Conservation (phyloP, 2,113 vertebrate species). For the Grantiella picta region DNA sequence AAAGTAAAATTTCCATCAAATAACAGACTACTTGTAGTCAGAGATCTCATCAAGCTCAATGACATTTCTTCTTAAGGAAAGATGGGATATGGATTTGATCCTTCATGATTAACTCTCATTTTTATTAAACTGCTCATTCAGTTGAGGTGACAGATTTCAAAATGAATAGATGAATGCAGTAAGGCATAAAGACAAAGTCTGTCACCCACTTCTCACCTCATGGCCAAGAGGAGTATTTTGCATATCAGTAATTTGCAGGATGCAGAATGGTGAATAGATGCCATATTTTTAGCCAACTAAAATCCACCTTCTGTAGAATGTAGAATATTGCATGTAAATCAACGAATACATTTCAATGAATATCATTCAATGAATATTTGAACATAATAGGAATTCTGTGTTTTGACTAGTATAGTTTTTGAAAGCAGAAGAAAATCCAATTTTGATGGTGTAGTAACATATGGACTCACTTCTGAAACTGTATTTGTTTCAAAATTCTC, state of each 20-base stretch:
- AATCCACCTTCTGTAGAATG: neutral
- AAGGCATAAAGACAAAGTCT: neutral
- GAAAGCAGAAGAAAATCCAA: neutral
- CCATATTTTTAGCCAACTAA: neutral
- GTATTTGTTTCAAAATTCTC: constrained; percentile 45
- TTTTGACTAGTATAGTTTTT: neutral
- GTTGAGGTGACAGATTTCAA: constrained; percentile 19
- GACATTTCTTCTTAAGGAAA: constrained; percentile 4
- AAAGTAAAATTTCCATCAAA: neutral
- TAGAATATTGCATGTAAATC: neutral
- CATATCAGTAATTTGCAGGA: neutral
- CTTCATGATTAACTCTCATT: neutral
- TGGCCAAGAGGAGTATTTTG: neutral
- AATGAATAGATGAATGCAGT: neutral
- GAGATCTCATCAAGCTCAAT: constrained; percentile 9
- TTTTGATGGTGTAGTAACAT: constrained; percentile 9
- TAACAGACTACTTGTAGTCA: neutral
- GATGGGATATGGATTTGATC: neutral
- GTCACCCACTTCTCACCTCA: constrained; percentile 19
- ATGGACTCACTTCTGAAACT: constrained; percentile 1
- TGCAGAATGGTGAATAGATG: neutral
- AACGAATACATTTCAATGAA: neutral
- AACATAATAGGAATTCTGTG: neutral
- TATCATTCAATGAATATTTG: neutral
- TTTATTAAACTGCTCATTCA: neutral